Base-by-base conservation (phyloP, 2,797 vertebrate species). In the Pelobates cultripes region DNA sequence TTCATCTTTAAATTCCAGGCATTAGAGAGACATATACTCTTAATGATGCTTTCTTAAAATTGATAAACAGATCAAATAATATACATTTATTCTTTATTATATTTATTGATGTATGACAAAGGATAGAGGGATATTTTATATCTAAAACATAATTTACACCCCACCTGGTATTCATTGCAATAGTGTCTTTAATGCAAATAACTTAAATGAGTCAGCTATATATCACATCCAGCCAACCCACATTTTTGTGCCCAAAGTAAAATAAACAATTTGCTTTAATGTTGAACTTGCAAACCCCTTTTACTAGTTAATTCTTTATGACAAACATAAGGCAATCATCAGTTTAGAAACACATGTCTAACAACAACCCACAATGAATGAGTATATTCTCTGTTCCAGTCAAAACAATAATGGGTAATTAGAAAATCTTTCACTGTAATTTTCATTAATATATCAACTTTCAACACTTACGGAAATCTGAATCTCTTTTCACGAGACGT, bases 271-370 rank as follows among this genome's bases (percentile, higher is more conserved):
- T 12, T 60, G 6, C 10, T 74, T 40, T 44, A 43, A 57, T 41
- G 55, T 42, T 63, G 55, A 44, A 74, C 40, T 64, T n/a, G 8
- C n/a, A 64, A 60, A 64, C 15, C 7, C 13, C 42, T 40, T 75
- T 75, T 64, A 66, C 42, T 47, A 47, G 60, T 63, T 28, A n/a
- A 9, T 10, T 40, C 42, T 41, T 75, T 64, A 75, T 66, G 43
- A 28, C 73, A 75, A 75, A 75, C 73, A 75, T 45, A 45, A 75
- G 73, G 43, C n/a, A 64, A 15, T 64, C 57, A 75, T 75, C 43
- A 12, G 57, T 43, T 63, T 75, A 44, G 55, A 63, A 64, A 28
- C 60, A 64, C 41, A 60, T 43, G 42, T 7, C 55, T 61, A 61
- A 60, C 12, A 75, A 63, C 12, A 43, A 74, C 14, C 70, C 15